Conservation (phyloP, 2,113 vertebrate species). For the Gracilinanus agilis region DNA sequence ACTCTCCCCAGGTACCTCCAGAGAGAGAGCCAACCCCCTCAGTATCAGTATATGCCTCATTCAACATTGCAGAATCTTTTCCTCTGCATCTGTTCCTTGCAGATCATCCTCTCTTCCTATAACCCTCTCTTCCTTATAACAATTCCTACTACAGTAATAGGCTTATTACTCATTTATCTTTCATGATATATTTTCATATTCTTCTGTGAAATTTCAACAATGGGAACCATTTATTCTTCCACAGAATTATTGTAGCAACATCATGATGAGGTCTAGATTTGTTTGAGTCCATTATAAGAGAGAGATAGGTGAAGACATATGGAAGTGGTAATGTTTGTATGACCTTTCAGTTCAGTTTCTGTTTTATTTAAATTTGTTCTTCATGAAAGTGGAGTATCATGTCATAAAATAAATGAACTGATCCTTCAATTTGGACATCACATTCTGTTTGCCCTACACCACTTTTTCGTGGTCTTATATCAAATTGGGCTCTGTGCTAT, state of each 20-base stretch:
- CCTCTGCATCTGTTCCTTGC: no score
- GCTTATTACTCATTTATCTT: no score
- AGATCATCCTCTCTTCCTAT: no score
- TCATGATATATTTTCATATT: slow-evolving; percentile 56
- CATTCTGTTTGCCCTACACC: slow-evolving; percentile 78
- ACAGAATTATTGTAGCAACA: slow-evolving; percentile 82
- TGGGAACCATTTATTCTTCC: slow-evolving; percentile 86
- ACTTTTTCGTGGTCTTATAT: slow-evolving; percentile 75
- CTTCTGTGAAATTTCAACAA: slow-evolving; percentile 83
- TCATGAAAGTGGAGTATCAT: slow-evolving; percentile 70
- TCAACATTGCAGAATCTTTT: no score
- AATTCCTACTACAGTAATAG: no score
- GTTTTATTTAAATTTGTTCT: slow-evolving; percentile 77
- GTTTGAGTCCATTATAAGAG: slow-evolving; percentile 66
- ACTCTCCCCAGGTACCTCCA: no score
- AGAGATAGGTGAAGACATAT: slow-evolving; percentile 80
- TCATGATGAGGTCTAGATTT: slow-evolving; percentile 74
- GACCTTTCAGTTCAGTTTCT: slow-evolving; percentile 81
- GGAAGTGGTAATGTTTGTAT: slow-evolving; percentile 83
- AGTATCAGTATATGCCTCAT: no score
- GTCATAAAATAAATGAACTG: slow-evolving; percentile 57
- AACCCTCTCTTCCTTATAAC: no score
- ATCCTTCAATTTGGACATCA: slow-evolving; percentile 48
- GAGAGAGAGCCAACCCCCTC: no score
- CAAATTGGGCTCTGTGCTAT: slow-evolving; percentile 57